Evolutionary conservation across 2,113 vertebrate species (phyloP), one percentile per base, ranked within the genome.

Genomic region (Lanius ludovicianus): DNA sequence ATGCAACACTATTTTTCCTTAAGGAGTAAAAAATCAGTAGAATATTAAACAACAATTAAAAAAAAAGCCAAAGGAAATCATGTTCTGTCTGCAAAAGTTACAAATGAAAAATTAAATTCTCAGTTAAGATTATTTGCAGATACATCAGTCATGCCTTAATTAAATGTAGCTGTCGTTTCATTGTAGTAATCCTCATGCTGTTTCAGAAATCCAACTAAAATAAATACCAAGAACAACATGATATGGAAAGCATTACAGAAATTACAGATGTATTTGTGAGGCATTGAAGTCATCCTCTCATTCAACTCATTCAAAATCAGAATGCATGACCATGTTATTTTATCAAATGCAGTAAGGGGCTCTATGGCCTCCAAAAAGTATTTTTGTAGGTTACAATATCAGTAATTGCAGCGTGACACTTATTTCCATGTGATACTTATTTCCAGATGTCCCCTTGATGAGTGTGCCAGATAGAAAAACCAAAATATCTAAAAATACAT

Each of bases 151-250:
- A 67, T 74, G 39, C 11, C 49, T 62, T 73, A 94, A 91, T 90
- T 87, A 90, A 93, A 86, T 60, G 71, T 70, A 79, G 73, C n/a
- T 92, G 68, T 70, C 23, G 0, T 39, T 83, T 84, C 55, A 56
- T 67, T 95, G 86, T 74, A 84, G 67, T 80, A 88, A 21, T 70
- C 5, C 7, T 80, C 56, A 76, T 55, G 65, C 62, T 91, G 33
- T 78, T 94, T 90, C 71, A 78, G 71, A 84, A 88, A 84, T 30
- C 30, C 35, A 74, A 59, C 77, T 63, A 75, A 88, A 91, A 92
- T 41, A 94, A 94, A 69, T 69, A 87, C 42, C 41, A 69, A 52
- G 79, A 80, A 55, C 53, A 88, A 80, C 59, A 75, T 62, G 39
- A 77, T 70, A 91, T n/a, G 39, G 53, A 88, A 94, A 92, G 24